Evolutionary conservation across 1,140 invertebrate genomes (phyloP), one percentile per base, ranked within the genome.

Genomic region (Caerostris extrusa): DNA sequence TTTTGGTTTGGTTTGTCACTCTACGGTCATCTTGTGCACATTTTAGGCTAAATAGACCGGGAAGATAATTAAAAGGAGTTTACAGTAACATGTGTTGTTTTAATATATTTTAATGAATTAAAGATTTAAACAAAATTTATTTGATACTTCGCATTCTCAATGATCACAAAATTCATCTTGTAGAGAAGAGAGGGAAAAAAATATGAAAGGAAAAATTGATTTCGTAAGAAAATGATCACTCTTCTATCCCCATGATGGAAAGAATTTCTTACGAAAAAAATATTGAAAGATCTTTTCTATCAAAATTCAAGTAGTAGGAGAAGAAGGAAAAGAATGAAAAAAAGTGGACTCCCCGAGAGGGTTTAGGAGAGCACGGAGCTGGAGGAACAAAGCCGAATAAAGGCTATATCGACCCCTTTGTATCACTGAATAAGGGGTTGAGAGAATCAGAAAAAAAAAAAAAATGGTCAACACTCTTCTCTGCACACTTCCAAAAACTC

Each of bases 231-330:
- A 7, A 57, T 14, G 53, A 57, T 83, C 56, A 57, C 17, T 57
- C 53, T 10, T 56, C 57, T 58, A 85, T 58, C 82, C 56, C 6
- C 6, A 85, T 3, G 17, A 7, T 6, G 57, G 56, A 58, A 85
- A 19, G 50, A 87, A 87, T 64, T 64, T 19, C 19, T 53, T 87
- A 57, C 60, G 58, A 87, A 61, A 83, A 71, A 67, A 88, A 88
- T 88, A 88, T 55, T 88, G 61, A 88, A 88, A 61, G 58, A 88
- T 88, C 86, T 88, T 64, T 67, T 88, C 86, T 34, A 88, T 64
- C 86, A 88, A 64, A 88, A 61, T 53, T 64, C 50, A 64, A 88
- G 71, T 12, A 50, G 8, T 12, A 34, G 3, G 69, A 61, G 60
- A 61, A 10, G 8, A 10, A 53, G 34, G n/a, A 77, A 50, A 14